Evolutionary conservation across 2,888 invertebrate genomes (phyloP), one percentile per base, ranked within the genome.

Genomic region (Rhogogaster chlorosoma): DNA sequence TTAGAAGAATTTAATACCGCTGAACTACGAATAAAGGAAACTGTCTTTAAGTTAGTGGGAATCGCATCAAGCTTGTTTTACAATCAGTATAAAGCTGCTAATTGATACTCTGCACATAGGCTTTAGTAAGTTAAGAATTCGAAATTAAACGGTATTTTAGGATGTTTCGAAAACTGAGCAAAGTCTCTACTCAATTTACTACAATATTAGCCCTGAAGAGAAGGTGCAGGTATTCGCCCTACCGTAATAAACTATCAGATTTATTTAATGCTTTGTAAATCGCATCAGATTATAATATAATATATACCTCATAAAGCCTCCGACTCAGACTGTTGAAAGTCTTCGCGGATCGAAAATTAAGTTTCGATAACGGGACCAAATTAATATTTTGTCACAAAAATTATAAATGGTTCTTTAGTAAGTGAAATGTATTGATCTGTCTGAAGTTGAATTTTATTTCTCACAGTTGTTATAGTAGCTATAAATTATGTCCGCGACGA

Each of bases 351-450:
- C 10, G 71, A 36, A 36, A n/a, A 22, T 0, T 1, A 38, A 73
- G 3, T 73, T 26, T 73, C 7, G 22, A 38, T 22, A 12, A 73
- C 73, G 42, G 73, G 73, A 73, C 73, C 73, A 73, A 73, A 45
- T 32, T 29, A 29, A 42, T 38, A 73, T 29, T 73, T 42, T 42
- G 42, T 73, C 73, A 73, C 4, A 42, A 38, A 26, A 73, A 73
- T 36, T 7, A 36, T 36, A n/a, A n/a, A 32, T 71, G 18, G 32
- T 71, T 32, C 36, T 70, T 36, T 10, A 42, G n/a, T 22, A 42
- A 22, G n/a, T 38, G 42, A 15, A 73, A 73, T 42, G 10, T 22
- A 42, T 73, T 42, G 42, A 73, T 42, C 73, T n/a, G 42, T 73
- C 10, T 26, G 22, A 22, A 22, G 22, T 42, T 42, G 6, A 73